Conservation (phyloP, 92 coral and sea anemone genomes). For the Palythoa grandis region DNA sequence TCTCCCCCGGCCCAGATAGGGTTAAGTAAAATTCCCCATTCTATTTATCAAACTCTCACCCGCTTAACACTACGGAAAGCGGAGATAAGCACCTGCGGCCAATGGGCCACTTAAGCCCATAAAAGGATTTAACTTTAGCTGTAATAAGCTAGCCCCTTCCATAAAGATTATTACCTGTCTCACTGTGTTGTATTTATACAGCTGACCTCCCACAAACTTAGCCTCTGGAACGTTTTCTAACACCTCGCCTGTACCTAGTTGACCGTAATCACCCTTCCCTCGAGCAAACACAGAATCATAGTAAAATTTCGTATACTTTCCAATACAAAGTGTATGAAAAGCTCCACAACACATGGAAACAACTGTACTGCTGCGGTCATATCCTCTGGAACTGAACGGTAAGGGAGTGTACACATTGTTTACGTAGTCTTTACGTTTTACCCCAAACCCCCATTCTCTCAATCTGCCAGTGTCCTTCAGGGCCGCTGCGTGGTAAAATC, state of each 20-base stretch:
- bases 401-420: constrained; percentile 19
- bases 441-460: constrained; percentile 66
- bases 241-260: constrained; percentile 59
- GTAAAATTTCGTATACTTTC: constrained; percentile 30
- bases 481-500: constrained; percentile 65
- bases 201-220: not conserved
- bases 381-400: constrained; percentile 48
- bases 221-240: not conserved
- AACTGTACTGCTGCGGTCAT: constrained; percentile 45
- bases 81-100: not conserved
- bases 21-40: too few relatives aligned
- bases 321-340: constrained; percentile 60
- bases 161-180: not conserved
- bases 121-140: not conserved
- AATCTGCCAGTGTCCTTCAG: constrained; percentile 52
- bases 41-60: too few relatives aligned
- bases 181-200: not conserved
- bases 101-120: not conserved
- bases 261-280: constrained; percentile 68
- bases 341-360: constrained; percentile 69
- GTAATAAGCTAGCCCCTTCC: not conserved
- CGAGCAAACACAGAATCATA: constrained; percentile 57
- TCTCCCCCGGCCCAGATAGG: too few relatives aligned
- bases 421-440: constrained; percentile 18
- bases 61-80: too few relatives aligned